Percentiles rank a stretch among this genome's conserved stretches.
These are phyloP conservation scores for Drosophila helvetica DNA, from an alignment of 2,888 invertebrate species.

Conservation along the genomic window DNA sequence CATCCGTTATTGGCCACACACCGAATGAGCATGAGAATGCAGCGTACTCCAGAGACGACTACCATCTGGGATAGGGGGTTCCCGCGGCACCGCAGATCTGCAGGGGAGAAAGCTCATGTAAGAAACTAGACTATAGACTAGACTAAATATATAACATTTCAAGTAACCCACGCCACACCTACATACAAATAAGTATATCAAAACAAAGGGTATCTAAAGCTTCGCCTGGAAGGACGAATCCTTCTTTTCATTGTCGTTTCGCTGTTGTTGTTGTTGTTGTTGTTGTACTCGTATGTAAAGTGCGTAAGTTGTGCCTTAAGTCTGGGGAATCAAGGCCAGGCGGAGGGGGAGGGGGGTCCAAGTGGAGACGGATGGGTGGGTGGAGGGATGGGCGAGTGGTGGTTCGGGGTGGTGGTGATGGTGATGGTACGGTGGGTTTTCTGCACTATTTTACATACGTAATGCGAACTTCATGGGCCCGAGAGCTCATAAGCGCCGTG, in stretches of 20 bases:
- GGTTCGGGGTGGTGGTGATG: too few relatives aligned
- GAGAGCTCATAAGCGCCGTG: constrained; percentile 72
- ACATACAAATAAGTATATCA: too few relatives aligned
- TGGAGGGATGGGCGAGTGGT: too few relatives aligned
- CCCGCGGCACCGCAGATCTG: too few relatives aligned
- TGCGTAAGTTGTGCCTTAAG: constrained; percentile 42
- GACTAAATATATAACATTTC: too few relatives aligned
- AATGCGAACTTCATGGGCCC: constrained; percentile 71
- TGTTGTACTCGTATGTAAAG: constrained; percentile 27
- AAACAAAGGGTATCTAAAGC: neutral
- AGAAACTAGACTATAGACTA: too few relatives aligned
- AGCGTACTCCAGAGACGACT: too few relatives aligned
- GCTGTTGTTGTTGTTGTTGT: neutral
- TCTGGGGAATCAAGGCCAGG: neutral
- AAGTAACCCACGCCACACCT: too few relatives aligned
- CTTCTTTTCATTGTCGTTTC: neutral
- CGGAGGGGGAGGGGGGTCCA: neutral
- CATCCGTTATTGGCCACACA: neutral
- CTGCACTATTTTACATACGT: constrained; percentile 75
- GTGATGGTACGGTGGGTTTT: constrained; percentile 11
- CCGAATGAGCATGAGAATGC: too few relatives aligned
- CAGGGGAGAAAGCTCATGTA: too few relatives aligned
- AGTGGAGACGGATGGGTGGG: too few relatives aligned
- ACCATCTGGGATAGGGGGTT: too few relatives aligned
- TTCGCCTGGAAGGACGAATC: neutral